These are phyloP conservation scores for Boloria euphrosyne DNA, from an alignment of 2,888 invertebrate genomes.

Conservation along the genomic window DNA sequence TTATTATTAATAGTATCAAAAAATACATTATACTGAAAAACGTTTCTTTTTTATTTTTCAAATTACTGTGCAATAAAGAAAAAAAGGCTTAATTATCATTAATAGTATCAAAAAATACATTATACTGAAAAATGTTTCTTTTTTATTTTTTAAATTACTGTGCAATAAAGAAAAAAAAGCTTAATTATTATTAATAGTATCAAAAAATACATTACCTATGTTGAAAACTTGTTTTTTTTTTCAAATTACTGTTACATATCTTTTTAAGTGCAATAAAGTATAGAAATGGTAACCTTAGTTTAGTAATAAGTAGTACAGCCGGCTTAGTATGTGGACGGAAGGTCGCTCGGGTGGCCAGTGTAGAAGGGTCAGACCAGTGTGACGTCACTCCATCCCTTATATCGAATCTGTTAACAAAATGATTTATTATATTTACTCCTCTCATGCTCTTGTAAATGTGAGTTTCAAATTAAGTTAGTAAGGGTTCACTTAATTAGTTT, in stretches of 20 bases:
- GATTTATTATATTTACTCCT: not conserved
- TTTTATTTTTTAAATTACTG: too few species aligned
- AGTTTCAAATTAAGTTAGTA: too few species aligned
- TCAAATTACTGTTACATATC: too few species aligned
- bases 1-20: not conserved
- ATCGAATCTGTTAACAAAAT: conserved; percentile 63
- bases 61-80: not conserved
- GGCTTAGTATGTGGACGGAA: conserved; percentile 85
- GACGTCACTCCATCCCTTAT: conserved; percentile 82
- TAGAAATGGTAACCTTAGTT: conserved; percentile 58
- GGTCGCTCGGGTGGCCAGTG: conserved; percentile 83
- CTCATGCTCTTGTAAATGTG: too few species aligned
- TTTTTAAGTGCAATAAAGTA: not conserved
- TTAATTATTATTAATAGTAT: too few species aligned
- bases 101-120: not conserved
- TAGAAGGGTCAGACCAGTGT: conserved; percentile 84
- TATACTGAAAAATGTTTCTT: too few species aligned
- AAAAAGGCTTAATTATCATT: too few species aligned
- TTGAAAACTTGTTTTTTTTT: too few species aligned
- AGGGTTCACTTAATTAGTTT: too few species aligned
- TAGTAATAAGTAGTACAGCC: conserved; percentile 76
- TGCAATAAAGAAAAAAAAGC: not conserved
- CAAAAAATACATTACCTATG: not conserved
- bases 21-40: not conserved
- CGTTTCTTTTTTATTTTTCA: too few species aligned